These are phyloP conservation scores for Peromyscus polionotus DNA, from an alignment of 2,113 vertebrate species.

Conservation along the genomic window DNA sequence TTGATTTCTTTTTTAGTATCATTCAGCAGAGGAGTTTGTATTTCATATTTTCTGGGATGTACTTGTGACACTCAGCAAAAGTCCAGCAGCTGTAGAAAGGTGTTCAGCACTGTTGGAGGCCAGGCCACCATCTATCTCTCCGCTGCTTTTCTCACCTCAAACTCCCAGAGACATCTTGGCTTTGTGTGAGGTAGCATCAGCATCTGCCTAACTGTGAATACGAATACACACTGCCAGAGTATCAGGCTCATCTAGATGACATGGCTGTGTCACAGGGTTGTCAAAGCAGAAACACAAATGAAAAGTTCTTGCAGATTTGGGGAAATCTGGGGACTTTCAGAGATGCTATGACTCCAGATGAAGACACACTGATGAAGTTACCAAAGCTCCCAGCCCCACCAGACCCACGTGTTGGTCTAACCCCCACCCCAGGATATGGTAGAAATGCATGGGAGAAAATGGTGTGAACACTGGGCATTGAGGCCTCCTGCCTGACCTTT, in stretches of 20 bases:
- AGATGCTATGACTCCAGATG: neutral
- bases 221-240: neutral
- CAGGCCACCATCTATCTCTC: neutral
- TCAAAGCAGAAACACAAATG: neutral
- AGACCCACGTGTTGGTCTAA: neutral
- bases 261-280: neutral
- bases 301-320: neutral
- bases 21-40: neutral
- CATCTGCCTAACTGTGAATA: neutral
- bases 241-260: neutral
- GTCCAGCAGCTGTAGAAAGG: neutral
- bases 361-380: neutral
- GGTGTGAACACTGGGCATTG: neutral
- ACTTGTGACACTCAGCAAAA: neutral
- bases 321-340: constrained; percentile 5
- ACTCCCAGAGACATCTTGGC: neutral
- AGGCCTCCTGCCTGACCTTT: neutral
- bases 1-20: neutral
- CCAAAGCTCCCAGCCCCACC: neutral
- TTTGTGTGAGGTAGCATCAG: neutral
- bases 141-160: neutral
- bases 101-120: neutral
- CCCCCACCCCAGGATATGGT: neutral
- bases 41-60: neutral
- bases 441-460: neutral